phyloP scores from a whole-genome alignment of 2,113 vertebrate species.

The Salvelinus alpinus region DNA sequence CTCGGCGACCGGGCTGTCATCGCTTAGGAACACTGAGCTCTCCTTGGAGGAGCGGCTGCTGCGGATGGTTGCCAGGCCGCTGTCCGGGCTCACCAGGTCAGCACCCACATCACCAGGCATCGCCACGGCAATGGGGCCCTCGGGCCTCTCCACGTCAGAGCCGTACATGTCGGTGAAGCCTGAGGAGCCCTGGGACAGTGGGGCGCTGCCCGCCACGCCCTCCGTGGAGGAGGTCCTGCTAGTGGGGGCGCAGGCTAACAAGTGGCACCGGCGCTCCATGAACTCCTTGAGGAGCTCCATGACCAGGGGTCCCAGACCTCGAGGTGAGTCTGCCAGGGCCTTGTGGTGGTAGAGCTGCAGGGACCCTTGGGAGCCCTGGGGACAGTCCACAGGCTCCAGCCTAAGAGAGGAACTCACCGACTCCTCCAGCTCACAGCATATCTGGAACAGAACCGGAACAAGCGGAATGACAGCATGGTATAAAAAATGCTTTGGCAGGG shows the following conservation, averaged over 20 bases:
- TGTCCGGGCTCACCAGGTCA: slow-evolving; percentile 91
- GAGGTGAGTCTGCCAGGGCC: slow-evolving; percentile 24
- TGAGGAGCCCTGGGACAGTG: slow-evolving; percentile 92
- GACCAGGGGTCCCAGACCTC: slow-evolving; percentile 46
- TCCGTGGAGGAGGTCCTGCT: slow-evolving; percentile 93
- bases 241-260: slow-evolving; percentile 79
- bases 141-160: slow-evolving; percentile 80
- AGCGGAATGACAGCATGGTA: too few relatives aligned
- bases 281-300: slow-evolving; percentile 79
- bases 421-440: slow-evolving; percentile 89
- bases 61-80: slow-evolving; percentile 89
- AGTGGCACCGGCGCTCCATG: slow-evolving; percentile 77
- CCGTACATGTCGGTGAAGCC: slow-evolving; percentile 90
- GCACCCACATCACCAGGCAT: slow-evolving; percentile 76
- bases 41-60: slow-evolving; percentile 94
- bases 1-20: slow-evolving; percentile 89
- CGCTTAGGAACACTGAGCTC: slow-evolving; percentile 93
- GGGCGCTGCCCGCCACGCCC: slow-evolving; percentile 91
- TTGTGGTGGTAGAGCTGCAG: slow-evolving; percentile 79
- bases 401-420: slow-evolving; percentile 80
- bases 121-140: slow-evolving; percentile 50
- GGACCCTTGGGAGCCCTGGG: slow-evolving; percentile 62
- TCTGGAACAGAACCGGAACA: slow-evolving; percentile 66
- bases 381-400: slow-evolving; percentile 77
- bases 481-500: too few relatives aligned